Percentiles rank a stretch among this genome's conserved stretches.
phyloP scores from a whole-genome alignment of 2,797 vertebrate species.

The Galago senegalensis region DNA sequence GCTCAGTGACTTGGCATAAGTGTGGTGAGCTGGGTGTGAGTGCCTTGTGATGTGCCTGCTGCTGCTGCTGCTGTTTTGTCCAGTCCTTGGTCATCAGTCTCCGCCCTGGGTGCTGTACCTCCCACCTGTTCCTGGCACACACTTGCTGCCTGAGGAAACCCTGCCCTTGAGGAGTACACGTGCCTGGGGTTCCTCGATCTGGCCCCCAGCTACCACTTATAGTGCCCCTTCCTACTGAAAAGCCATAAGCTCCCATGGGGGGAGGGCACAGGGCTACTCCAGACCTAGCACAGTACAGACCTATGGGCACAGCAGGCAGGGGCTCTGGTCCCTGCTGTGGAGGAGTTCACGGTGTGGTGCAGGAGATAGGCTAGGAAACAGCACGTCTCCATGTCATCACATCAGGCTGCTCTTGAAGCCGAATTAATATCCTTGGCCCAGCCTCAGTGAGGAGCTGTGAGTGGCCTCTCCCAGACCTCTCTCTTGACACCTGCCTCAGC shows the following conservation, averaged over 20 bases:
- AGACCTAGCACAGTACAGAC: not conserved
- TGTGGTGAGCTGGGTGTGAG: not conserved
- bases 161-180: not conserved
- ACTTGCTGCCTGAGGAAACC: not conserved
- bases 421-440: not conserved
- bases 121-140: not conserved
- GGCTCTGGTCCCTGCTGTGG: not conserved
- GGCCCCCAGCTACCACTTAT: not conserved
- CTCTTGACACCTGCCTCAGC: not conserved
- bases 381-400: not conserved
- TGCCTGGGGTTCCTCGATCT: not conserved
- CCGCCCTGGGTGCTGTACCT: not conserved
- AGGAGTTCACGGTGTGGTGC: not conserved
- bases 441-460: not conserved
- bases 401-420: not conserved
- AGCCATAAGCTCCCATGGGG: not conserved
- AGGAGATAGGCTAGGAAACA: not conserved
- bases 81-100: not conserved
- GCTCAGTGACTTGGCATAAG: not conserved
- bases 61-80: conserved; percentile 9
- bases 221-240: not conserved
- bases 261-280: not conserved
- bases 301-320: not conserved
- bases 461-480: not conserved
- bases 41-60: not conserved